phyloP scores from a whole-genome alignment of 2,888 invertebrate species.

The Nineta flava region DNA sequence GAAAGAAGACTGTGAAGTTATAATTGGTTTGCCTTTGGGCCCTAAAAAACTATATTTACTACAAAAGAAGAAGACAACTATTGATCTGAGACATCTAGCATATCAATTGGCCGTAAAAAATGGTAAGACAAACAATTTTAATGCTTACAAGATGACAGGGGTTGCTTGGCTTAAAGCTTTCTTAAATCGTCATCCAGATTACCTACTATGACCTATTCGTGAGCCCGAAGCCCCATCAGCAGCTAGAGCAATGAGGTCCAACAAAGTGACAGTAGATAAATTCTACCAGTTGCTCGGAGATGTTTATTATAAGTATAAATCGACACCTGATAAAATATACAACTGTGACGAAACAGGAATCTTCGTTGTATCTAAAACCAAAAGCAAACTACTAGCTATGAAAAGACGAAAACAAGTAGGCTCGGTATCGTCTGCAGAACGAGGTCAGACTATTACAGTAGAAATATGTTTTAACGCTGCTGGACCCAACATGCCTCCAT shows the following conservation, averaged over 20 bases:
- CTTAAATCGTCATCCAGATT: conserved; percentile 13
- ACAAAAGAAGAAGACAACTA: conserved; percentile 10
- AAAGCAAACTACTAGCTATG: conserved; percentile 10
- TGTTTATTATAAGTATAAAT: conserved; percentile 16
- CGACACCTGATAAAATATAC: conserved; percentile 1
- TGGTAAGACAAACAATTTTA: conserved; percentile 12
- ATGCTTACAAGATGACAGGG: conserved; percentile 17
- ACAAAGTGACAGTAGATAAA: conserved; percentile 16
- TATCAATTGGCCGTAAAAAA: conserved; percentile 14
- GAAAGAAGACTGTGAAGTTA: background rate
- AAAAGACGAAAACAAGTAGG: conserved; percentile 4
- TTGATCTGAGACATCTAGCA: conserved; percentile 14
- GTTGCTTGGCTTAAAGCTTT: conserved; percentile 18
- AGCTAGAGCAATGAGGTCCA: conserved; percentile 13
- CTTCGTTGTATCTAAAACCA: conserved; percentile 14
- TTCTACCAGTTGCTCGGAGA: conserved; percentile 15
- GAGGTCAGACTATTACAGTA: conserved; percentile 16
- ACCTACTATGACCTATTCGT: conserved; percentile 13
- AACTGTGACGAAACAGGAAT: conserved; percentile 21
- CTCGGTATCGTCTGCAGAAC: conserved; percentile 16
- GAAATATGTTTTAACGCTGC: conserved; percentile 9
- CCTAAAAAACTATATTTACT: too few species aligned
- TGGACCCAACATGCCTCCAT: too few species aligned
- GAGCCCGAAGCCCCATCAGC: conserved; percentile 15
- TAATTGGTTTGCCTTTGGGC: too few species aligned